Conservation (phyloP, 2,113 vertebrate species). For the Microtus ochrogaster region DNA sequence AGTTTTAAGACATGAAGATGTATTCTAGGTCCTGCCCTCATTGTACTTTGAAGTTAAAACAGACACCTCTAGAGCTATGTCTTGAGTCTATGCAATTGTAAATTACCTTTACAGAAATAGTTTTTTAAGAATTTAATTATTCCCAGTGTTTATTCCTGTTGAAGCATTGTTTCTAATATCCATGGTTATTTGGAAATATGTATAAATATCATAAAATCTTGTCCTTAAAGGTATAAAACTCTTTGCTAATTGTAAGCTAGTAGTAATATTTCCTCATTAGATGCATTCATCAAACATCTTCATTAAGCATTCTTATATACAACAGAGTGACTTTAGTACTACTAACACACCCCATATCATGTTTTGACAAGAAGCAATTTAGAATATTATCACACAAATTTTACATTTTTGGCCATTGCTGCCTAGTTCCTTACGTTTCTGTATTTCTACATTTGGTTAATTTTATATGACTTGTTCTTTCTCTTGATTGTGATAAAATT, state of each 20-base stretch:
- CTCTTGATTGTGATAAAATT: neutral
- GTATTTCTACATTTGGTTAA: neutral
- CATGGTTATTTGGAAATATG: neutral
- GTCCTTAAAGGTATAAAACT: neutral
- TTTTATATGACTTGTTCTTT: neutral
- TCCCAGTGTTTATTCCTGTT: neutral
- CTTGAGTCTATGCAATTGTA: neutral
- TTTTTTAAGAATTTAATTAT: constrained; percentile 42
- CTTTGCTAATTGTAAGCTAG: neutral
- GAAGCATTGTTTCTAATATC: neutral
- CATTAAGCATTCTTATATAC: neutral
- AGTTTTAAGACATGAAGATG: neutral
- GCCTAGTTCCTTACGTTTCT: neutral
- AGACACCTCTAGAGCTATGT: neutral
- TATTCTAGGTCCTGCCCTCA: neutral
- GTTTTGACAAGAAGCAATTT: neutral
- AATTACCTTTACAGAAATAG: constrained; percentile 34
- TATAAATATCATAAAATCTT: neutral
- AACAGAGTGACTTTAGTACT: neutral
- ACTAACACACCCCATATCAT: neutral
- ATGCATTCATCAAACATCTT: neutral
- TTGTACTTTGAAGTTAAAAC: constrained; percentile 23
- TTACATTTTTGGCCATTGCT: neutral
- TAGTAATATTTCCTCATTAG: neutral
- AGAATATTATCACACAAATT: neutral